Conservation (phyloP, 2,797 vertebrate genomes). For the Enteromius thamalakanensis region DNA sequence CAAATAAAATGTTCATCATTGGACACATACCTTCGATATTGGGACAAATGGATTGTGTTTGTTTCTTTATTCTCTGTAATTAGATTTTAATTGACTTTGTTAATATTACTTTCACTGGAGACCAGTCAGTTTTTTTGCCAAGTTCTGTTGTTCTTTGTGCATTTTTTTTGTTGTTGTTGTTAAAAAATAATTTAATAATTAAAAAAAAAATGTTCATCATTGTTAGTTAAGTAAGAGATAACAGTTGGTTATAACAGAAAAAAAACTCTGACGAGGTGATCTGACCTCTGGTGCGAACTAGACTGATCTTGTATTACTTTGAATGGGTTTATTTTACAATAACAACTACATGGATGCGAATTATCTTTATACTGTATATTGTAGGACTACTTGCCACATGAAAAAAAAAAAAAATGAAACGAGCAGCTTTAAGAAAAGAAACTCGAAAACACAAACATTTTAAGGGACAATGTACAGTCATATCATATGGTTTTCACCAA, state of each 20-base stretch:
- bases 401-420: not conserved
- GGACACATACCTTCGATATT: too few species aligned
- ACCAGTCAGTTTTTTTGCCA: too few species aligned
- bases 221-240: not conserved
- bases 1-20: not conserved
- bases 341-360: not conserved
- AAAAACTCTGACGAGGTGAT: not conserved
- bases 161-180: too few species aligned
- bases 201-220: not conserved
- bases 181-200: too few species aligned
- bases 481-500: not conserved
- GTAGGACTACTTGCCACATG: not conserved
- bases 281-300: not conserved
- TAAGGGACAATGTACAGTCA: not conserved
- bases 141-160: too few species aligned
- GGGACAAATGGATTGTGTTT: too few species aligned
- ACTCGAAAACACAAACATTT: not conserved
- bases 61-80: too few species aligned
- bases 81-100: too few species aligned
- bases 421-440: not conserved
- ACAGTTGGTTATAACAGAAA: not conserved
- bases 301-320: not conserved
- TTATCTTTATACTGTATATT: too few species aligned
- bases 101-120: too few species aligned
- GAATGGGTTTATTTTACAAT: not conserved